A percentile compares a stretch with the other conserved stretches of the same genome.
These are phyloP conservation scores for Cathartes aura DNA, from an alignment of 2,113 vertebrate species.

Conservation along the genomic window DNA sequence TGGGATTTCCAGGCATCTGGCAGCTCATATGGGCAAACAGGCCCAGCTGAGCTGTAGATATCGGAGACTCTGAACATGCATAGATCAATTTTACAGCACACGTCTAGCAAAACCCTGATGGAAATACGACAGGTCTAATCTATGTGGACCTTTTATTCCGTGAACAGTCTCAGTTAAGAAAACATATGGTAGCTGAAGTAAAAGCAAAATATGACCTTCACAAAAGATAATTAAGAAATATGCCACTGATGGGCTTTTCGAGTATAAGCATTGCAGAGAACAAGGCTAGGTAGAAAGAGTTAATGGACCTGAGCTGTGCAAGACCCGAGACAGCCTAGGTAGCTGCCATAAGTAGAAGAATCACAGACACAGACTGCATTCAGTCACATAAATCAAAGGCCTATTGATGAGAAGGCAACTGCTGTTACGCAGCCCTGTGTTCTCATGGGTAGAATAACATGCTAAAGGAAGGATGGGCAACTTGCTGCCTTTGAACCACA, in stretches of 20 bases:
- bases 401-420: neutral
- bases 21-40: neutral
- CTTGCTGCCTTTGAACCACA: neutral
- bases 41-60: neutral
- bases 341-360: neutral
- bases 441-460: neutral
- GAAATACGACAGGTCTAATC: neutral
- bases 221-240: neutral
- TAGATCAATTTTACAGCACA: neutral
- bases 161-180: neutral
- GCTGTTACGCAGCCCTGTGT: neutral
- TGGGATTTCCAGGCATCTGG: slow-evolving; percentile 10
- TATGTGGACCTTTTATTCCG: neutral
- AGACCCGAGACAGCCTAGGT: neutral
- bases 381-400: neutral
- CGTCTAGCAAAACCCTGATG: neutral
- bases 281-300: neutral
- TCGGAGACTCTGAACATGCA: accelerated
- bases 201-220: neutral
- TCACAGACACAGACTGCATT: neutral
- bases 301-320: neutral
- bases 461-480: neutral
- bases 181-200: neutral
- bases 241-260: neutral
- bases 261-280: neutral